Conservation (phyloP, 30 jellyfish, hydroid and myxozoan genomes). For the Catostylus mosaicus region DNA sequence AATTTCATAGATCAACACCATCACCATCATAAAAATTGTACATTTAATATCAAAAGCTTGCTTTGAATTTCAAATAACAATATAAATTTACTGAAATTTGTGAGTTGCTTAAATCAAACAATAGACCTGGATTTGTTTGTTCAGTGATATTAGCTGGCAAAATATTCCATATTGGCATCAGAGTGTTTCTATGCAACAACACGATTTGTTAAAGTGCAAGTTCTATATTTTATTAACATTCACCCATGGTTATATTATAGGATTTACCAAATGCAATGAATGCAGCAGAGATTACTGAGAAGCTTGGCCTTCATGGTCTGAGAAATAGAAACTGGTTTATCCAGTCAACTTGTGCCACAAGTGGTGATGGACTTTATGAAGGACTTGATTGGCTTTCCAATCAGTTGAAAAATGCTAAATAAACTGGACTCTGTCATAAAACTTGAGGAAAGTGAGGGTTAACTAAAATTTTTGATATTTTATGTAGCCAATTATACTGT, state of each 20-base stretch:
- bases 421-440: constrained; percentile 45
- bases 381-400: constrained; percentile 99
- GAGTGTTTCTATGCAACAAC: too few species aligned
- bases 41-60: too few species aligned
- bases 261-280: constrained; percentile 91
- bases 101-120: too few species aligned
- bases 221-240: too few species aligned
- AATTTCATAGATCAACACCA: too few species aligned
- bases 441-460: constrained; percentile 9
- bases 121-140: too few species aligned
- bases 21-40: too few species aligned
- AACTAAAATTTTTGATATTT: constrained; percentile 5
- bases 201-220: too few species aligned
- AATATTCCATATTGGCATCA: too few species aligned
- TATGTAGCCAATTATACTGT: not conserved
- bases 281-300: constrained; percentile 97
- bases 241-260: constrained; percentile 27
- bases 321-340: constrained; percentile 90
- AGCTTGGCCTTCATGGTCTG: constrained; percentile 82
- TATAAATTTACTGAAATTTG: too few species aligned
- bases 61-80: too few species aligned
- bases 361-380: constrained; percentile 98
- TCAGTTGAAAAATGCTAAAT: constrained; percentile 82
- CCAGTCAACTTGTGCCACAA: constrained; percentile 98
- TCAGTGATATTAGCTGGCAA: too few species aligned